These are phyloP conservation scores for Drosophila seclusa DNA, from an alignment of 2,888 invertebrate genomes.

Conservation along the genomic window DNA sequence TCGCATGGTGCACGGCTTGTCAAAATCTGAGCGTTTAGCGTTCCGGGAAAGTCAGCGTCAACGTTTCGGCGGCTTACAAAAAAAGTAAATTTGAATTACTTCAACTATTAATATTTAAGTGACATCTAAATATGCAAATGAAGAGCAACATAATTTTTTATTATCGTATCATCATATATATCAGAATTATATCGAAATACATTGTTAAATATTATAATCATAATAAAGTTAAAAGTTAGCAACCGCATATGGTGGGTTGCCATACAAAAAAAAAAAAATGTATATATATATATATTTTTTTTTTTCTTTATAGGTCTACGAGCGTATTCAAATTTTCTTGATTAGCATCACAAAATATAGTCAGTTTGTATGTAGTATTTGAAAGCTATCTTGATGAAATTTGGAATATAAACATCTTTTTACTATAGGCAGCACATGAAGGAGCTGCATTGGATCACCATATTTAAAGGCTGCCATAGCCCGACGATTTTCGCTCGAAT, in stretches of 20 bases:
- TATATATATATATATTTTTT: no score
- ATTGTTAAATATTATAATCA: background rate
- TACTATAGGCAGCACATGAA: no score
- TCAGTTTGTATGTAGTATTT: background rate
- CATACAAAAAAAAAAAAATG: no score
- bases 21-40: slow-evolving; percentile 53
- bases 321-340: background rate
- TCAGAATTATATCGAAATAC: background rate
- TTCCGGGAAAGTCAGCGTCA: slow-evolving; percentile 72
- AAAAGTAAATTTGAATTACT: background rate
- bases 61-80: slow-evolving; percentile 23
- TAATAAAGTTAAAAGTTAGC: background rate
- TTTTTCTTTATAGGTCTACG: background rate
- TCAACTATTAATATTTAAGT: background rate
- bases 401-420: background rate
- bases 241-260: background rate
- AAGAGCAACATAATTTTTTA: background rate
- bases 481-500: background rate
- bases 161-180: background rate
- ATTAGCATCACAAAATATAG: background rate
- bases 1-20: slow-evolving; percentile 44
- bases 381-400: background rate
- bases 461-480: no score
- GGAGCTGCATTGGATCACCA: background rate
- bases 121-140: background rate